Evolutionary conservation across 1,140 invertebrate genomes (phyloP).

Genomic region (Lordiphosa mommai): DNA sequence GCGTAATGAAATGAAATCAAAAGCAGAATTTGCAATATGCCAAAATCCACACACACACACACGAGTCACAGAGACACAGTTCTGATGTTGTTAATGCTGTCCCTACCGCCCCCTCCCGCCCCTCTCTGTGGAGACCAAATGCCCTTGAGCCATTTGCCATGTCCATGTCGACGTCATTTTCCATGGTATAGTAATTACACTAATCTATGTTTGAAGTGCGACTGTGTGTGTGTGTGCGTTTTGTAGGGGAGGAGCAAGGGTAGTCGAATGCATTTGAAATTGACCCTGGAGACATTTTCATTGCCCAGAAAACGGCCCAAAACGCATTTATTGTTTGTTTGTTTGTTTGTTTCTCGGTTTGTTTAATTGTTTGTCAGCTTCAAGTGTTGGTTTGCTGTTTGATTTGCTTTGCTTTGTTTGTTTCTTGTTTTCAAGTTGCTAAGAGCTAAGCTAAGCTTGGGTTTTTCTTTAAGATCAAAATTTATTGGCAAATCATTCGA

Average conservation of each 20-base stretch:
- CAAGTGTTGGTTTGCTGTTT: conserved; percentile 20
- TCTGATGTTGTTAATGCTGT: conserved; percentile 19
- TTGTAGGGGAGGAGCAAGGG: conserved; percentile 10
- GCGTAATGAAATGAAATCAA: conserved; percentile 72
- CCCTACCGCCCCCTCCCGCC: background rate
- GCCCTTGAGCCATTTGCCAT: conserved; percentile 62
- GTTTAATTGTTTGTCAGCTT: conserved; percentile 45
- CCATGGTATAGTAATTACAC: conserved; percentile 59
- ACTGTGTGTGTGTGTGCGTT: conserved; percentile 18
- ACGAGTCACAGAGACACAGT: background rate
- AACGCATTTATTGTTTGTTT: conserved; percentile 53
- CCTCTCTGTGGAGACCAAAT: conserved; percentile 47
- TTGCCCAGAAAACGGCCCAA: conserved; percentile 36
- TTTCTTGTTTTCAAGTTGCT: conserved; percentile 11
- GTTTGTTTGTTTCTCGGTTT: conserved; percentile 34
- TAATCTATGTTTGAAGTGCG: conserved; percentile 51
- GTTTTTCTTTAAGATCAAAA: too few relatives aligned
- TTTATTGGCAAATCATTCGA: too few relatives aligned
- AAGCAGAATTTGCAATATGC: conserved; percentile 55
- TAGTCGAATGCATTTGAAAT: conserved; percentile 63
- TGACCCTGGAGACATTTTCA: conserved; percentile 67
- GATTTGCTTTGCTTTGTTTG: conserved; percentile 14
- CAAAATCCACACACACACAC: conserved; percentile 9
- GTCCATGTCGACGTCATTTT: conserved; percentile 59
- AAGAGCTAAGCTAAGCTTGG: background rate